Percentiles rank a stretch among this genome's conserved stretches.
Conservation (phyloP, 1,140 invertebrate genomes). For the Heliconius hermathena region DNA sequence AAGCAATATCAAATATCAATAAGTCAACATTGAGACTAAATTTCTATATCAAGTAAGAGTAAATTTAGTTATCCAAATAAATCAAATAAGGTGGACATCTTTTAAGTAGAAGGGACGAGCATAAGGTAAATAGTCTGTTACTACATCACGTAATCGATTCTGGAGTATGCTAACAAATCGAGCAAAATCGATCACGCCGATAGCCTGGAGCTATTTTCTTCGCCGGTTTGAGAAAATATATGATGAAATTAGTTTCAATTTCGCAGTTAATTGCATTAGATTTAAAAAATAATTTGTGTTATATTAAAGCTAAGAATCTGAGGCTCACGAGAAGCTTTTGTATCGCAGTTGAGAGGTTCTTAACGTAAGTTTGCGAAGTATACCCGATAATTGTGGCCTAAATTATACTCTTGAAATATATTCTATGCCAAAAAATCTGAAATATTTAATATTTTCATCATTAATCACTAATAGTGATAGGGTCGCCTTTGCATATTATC, state of each 20-base stretch:
- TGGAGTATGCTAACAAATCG: constrained; percentile 48
- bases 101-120: constrained; percentile 15
- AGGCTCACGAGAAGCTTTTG: not conserved
- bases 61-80: constrained; percentile 11
- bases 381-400: too few relatives aligned
- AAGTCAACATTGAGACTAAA: not conserved
- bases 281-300: not conserved
- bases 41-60: not conserved
- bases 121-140: constrained; percentile 28
- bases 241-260: constrained; percentile 29
- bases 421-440: too few relatives aligned
- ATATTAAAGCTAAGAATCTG: not conserved
- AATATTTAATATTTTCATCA: too few relatives aligned
- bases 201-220: constrained; percentile 43
- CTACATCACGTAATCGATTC: constrained; percentile 48
- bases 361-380: too few relatives aligned
- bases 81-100: constrained; percentile 10
- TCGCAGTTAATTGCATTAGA: constrained; percentile 22
- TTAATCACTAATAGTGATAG: too few relatives aligned
- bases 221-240: constrained; percentile 43
- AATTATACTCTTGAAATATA: too few relatives aligned
- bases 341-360: not conserved
- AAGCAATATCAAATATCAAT: not conserved
- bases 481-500: too few relatives aligned
- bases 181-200: constrained; percentile 47